Percentiles rank a stretch among this genome's conserved stretches.
phyloP scores from a whole-genome alignment of 2,797 vertebrate species.

The Acanthurus tractus region DNA sequence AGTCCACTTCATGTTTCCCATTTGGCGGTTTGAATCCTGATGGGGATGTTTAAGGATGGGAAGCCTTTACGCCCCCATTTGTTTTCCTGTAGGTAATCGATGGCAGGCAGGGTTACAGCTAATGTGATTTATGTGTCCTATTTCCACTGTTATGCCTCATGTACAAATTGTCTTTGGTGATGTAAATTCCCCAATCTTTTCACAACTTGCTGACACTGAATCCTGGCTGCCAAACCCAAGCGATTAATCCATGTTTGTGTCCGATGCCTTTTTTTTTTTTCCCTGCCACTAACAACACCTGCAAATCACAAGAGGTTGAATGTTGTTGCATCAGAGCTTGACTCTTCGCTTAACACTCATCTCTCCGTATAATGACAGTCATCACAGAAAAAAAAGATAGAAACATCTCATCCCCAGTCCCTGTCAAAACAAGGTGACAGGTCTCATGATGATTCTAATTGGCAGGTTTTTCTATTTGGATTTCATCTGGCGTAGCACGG shows the following conservation, averaged over 20 bases:
- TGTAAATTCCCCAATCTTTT: conserved; percentile 83
- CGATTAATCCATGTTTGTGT: conserved; percentile 79
- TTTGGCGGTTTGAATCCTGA: conserved; percentile 71
- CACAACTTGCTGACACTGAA: conserved; percentile 82
- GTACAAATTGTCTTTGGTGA: conserved; percentile 86
- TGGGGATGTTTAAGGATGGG: conserved; percentile 81
- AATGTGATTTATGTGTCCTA: conserved; percentile 89
- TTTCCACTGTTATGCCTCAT: conserved; percentile 87
- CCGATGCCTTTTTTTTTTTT: not conserved
- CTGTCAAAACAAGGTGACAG: conserved; percentile 10
- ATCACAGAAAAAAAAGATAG: not conserved
- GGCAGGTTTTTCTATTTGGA: conserved; percentile 30
- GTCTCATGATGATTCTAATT: conserved; percentile 14
- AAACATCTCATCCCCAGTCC: conserved; percentile 18
- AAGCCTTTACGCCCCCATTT: conserved; percentile 83
- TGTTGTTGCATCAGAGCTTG: conserved; percentile 31
- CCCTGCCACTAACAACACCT: conserved; percentile 31
- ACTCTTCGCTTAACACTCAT: conserved; percentile 27
- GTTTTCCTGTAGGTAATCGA: conserved; percentile 86
- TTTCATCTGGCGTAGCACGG: conserved; percentile 9
- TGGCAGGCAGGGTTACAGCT: conserved; percentile 83
- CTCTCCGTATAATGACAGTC: not conserved
- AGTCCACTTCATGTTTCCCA: conserved; percentile 62
- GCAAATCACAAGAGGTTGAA: conserved; percentile 65
- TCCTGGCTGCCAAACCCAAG: conserved; percentile 65